Percentiles rank a stretch among this genome's conserved stretches.
Conservation (phyloP, 2,113 vertebrate species). For the Rhinolophus ferrumequinum region DNA sequence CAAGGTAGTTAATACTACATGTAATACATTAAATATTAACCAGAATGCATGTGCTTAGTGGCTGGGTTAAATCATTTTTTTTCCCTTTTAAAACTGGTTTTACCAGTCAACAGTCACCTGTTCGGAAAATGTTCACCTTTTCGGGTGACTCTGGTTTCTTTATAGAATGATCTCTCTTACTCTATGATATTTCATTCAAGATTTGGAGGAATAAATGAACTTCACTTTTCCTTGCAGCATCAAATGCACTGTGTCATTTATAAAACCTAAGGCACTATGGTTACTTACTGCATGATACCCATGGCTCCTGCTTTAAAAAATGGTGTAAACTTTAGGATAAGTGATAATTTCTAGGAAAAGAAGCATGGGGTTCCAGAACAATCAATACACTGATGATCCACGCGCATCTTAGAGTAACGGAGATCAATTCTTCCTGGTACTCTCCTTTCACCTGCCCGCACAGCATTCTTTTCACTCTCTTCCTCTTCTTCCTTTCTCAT, state of each 20-base stretch:
- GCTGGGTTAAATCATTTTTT: constrained; percentile 23
- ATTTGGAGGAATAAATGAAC: neutral
- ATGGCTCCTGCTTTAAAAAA: constrained; percentile 13
- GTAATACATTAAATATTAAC: constrained; percentile 72
- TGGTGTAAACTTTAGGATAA: neutral
- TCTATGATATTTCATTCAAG: neutral
- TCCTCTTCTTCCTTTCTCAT: too few species aligned
- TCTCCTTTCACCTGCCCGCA: neutral
- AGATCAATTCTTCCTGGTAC: neutral
- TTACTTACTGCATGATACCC: neutral
- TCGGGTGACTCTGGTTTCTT: constrained; percentile 40
- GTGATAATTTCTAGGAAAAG: neutral
- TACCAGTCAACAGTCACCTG: constrained; percentile 61
- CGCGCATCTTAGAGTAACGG: neutral
- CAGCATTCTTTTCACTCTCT: neutral
- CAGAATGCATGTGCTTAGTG: constrained; percentile 55
- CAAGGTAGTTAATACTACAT: constrained; percentile 3
- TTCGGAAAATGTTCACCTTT: constrained; percentile 46
- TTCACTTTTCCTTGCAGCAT: neutral
- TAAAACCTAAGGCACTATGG: neutral
- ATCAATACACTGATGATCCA: neutral
- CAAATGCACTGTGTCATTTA: neutral
- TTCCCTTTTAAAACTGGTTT: constrained; percentile 41
- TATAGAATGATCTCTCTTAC: neutral
- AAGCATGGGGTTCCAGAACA: neutral